Evolutionary conservation across 1,140 invertebrate genomes (phyloP).

Genomic region (Tribolium castaneum): DNA sequence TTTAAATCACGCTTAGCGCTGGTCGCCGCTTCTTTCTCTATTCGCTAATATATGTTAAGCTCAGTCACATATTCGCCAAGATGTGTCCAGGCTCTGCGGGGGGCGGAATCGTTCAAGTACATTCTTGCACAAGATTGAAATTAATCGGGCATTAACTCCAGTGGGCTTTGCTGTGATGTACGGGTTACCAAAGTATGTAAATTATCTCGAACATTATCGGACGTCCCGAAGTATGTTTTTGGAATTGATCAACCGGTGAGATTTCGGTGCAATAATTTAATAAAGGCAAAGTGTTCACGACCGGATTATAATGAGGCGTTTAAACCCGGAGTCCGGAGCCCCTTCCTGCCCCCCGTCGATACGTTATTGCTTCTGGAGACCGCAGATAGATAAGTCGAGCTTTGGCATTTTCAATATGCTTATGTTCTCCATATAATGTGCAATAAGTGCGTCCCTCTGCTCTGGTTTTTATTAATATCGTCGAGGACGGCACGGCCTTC

Average conservation of each 20-base stretch:
- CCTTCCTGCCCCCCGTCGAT: background rate
- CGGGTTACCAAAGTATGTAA: background rate
- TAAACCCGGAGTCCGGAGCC: slow-evolving; percentile 40
- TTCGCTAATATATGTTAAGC: slow-evolving; percentile 39
- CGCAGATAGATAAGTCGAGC: slow-evolving; percentile 38
- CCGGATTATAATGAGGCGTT: slow-evolving; percentile 45
- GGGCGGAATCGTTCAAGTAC: background rate
- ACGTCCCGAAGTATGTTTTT: background rate
- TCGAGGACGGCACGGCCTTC: background rate
- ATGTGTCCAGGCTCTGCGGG: background rate
- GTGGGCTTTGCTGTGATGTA: background rate
- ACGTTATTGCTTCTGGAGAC: slow-evolving; percentile 46
- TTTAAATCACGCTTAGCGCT: background rate
- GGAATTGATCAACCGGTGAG: too few relatives aligned
- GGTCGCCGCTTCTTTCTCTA: slow-evolving; percentile 28
- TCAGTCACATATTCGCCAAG: slow-evolving; percentile 11
- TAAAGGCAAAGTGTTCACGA: background rate
- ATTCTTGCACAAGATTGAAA: background rate
- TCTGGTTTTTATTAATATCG: slow-evolving; percentile 52
- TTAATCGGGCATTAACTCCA: slow-evolving; percentile 18
- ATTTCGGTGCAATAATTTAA: background rate
- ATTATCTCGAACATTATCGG: background rate
- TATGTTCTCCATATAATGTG: slow-evolving; percentile 54
- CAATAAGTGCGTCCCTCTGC: slow-evolving; percentile 52
- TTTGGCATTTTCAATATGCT: slow-evolving; percentile 55